Conservation (phyloP, 2,888 invertebrate genomes). For the Drosophila austrosaltans region DNA sequence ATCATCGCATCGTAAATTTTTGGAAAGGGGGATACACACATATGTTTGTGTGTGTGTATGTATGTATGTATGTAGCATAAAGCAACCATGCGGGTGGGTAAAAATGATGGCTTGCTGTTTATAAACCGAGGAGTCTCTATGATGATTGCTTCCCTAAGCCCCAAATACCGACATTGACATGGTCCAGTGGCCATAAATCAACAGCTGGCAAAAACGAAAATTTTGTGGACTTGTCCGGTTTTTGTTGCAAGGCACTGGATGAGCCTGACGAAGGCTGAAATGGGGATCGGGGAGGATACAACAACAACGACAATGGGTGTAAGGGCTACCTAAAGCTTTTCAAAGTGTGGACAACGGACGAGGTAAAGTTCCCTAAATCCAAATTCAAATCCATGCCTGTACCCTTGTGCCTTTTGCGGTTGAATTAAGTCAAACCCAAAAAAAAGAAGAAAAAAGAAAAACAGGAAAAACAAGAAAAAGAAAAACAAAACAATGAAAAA, state of each 20-base stretch:
- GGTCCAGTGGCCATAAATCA: slow-evolving; percentile 52
- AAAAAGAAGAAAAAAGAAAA: neutral
- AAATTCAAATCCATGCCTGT: slow-evolving; percentile 29
- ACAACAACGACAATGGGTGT: slow-evolving; percentile 24
- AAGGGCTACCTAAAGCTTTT: slow-evolving; percentile 42
- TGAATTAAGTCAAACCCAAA: slow-evolving; percentile 65
- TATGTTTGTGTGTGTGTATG: neutral
- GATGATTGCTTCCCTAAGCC: slow-evolving; percentile 50
- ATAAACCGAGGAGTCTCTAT: slow-evolving; percentile 18
- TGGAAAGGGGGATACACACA: neutral
- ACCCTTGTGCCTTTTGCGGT: slow-evolving; percentile 57
- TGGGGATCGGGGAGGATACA: too few relatives aligned
- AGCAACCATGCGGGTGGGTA: neutral
- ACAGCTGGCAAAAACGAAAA: slow-evolving; percentile 45
- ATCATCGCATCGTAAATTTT: neutral
- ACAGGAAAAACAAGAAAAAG: slow-evolving; percentile 32
- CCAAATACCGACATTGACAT: slow-evolving; percentile 50
- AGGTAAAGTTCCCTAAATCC: slow-evolving; percentile 22
- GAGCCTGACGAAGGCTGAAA: too few relatives aligned
- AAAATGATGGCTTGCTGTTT: slow-evolving; percentile 11
- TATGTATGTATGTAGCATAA: neutral
- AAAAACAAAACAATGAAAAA: neutral
- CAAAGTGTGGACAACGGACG: slow-evolving; percentile 47
- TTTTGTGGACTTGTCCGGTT: slow-evolving; percentile 16
- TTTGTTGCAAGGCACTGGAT: too few relatives aligned